Conservation (phyloP, 2,797 vertebrate genomes). For the Yasuhikotakia modesta region DNA sequence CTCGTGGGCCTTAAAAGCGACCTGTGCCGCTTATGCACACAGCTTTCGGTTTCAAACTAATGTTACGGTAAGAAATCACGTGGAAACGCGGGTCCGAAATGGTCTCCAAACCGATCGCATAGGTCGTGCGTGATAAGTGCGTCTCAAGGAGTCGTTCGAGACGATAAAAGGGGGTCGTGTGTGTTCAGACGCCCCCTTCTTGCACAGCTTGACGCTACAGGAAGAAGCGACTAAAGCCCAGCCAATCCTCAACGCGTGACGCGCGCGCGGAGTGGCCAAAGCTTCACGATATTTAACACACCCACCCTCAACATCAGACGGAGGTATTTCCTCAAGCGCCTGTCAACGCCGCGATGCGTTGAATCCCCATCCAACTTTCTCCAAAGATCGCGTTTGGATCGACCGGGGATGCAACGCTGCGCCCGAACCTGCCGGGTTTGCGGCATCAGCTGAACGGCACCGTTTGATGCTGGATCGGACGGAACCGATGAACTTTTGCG, state of each 20-base stretch:
- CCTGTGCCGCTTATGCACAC: no score
- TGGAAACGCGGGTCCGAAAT: background rate
- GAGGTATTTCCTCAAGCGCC: constrained; percentile 55
- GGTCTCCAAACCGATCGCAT: background rate
- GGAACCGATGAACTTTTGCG: constrained; percentile 38
- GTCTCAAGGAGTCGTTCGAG: constrained; percentile 25
- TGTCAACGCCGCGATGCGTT: constrained; percentile 18
- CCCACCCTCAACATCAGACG: constrained; percentile 76
- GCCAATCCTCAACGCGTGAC: constrained; percentile 90
- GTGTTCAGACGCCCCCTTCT: constrained; percentile 84
- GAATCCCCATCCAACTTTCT: constrained; percentile 44
- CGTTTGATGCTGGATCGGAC: constrained; percentile 25
- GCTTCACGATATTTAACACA: constrained; percentile 89
- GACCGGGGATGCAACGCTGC: constrained; percentile 43
- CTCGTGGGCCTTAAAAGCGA: no score
- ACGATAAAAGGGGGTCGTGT: constrained; percentile 47
- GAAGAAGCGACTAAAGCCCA: constrained; percentile 68
- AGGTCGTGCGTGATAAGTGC: constrained; percentile 19
- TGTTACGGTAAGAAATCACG: no score
- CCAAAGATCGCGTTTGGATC: background rate
- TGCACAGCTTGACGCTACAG: constrained; percentile 81
- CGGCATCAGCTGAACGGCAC: constrained; percentile 22
- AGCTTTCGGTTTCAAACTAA: no score
- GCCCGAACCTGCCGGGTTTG: constrained; percentile 19
- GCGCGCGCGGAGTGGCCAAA: constrained; percentile 70